Base-by-base conservation (phyloP, 2,888 invertebrate species). In the Thera obeliscata region DNA sequence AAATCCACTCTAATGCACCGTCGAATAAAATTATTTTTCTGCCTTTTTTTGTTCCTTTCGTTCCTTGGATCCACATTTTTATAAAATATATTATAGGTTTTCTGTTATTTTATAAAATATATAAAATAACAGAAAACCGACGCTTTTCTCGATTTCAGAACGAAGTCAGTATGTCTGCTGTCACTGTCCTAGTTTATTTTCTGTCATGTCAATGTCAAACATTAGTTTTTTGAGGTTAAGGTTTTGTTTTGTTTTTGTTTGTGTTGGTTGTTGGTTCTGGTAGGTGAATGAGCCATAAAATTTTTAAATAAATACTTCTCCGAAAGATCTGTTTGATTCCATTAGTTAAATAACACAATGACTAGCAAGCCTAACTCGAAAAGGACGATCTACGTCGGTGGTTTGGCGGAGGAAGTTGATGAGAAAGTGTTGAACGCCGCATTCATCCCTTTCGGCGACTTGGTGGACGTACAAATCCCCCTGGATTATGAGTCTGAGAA, bases 371-470 rank as follows among this genome's bases (percentile, higher is more conserved):
- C 95, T 1, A 96, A 96, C 83, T 95, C 96, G 41, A 97, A 97
- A 84, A 94, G 97, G 72, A 97, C 97, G 2, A 95, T 97, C 75
- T 97, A 97, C 82, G 97, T 97, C 12, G 97, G 98, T 43, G 98
- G 98, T 4, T 90, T 98, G 76, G 97, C 98, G 0, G 98, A 99
- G 82, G 99, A 99, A 93, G 99, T 99, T 0, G 98, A 98, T 78
- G 98, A 99, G 81, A 98, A 99, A 93, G 96, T 98, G 36, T 92
- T 99, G 48, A 98, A 98, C 87, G 98, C 98, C 63, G 99, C 99
- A 0, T 99, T 99, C 84, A 98, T 99, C 77, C 99, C 99, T 1
- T 99, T 99, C 87, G 99, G 99, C 7, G 99, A 99, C 87, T 96
- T 99, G 69, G 96, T 98, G n/a, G 99, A 99, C 87, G 97, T 99